Evolutionary conservation across 2,888 invertebrate species (phyloP).

Genomic region (Ctenicera cuprea): DNA sequence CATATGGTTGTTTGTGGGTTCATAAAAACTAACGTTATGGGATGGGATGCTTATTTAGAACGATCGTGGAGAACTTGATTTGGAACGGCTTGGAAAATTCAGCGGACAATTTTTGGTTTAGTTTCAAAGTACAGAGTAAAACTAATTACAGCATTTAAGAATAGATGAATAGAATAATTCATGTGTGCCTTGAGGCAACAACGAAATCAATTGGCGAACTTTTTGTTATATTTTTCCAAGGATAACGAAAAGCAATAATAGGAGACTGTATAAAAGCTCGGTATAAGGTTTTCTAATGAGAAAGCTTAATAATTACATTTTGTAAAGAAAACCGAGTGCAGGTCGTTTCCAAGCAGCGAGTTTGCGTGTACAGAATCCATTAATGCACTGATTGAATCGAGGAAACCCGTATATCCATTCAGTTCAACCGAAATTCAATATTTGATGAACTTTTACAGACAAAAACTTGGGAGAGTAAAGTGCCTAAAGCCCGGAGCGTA

Average conservation of each 20-base stretch:
- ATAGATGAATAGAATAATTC: too few species aligned
- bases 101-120: too few species aligned
- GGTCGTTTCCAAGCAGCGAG: constrained; percentile 7
- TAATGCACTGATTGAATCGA: constrained; percentile 35
- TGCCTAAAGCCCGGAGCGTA: constrained; percentile 31
- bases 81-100: too few species aligned
- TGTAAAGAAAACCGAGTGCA: constrained; percentile 14
- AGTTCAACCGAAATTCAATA: constrained; percentile 38
- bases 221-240: neutral
- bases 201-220: neutral
- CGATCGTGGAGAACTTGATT: too few species aligned
- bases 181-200: too few species aligned
- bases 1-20: too few species aligned
- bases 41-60: too few species aligned
- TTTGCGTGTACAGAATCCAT: constrained; percentile 34
- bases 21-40: too few species aligned
- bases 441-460: constrained; percentile 35
- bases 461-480: constrained; percentile 39
- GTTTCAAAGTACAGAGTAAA: too few species aligned
- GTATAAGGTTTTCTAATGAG: constrained; percentile 6
- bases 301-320: constrained; percentile 28
- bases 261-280: neutral
- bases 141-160: too few species aligned
- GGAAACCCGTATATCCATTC: constrained; percentile 35
- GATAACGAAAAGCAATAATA: neutral